Evolutionary conservation across 2,888 invertebrate species (phyloP).

Genomic region (Tricholauxania praeusta): DNA sequence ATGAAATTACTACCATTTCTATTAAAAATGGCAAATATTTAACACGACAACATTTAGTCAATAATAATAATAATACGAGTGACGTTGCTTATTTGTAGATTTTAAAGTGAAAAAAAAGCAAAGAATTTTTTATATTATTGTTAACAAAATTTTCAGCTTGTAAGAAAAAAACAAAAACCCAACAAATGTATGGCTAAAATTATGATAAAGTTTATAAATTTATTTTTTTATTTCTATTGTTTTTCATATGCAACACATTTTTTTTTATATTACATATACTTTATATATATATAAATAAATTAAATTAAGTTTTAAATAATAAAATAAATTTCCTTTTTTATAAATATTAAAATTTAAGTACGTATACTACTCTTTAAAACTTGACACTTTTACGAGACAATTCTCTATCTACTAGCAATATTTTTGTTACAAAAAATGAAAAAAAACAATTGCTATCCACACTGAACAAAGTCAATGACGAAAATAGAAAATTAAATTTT

Average conservation of each 20-base stretch:
- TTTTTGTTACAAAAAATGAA: too few relatives aligned
- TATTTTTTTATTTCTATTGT: too few relatives aligned
- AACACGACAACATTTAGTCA: neutral
- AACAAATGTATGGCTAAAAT: neutral
- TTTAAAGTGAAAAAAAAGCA: conserved; percentile 20
- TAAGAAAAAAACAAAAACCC: conserved; percentile 23
- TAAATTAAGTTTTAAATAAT: too few relatives aligned
- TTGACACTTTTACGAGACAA: too few relatives aligned
- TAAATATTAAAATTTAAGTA: neutral
- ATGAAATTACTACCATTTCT: neutral
- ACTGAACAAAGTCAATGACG: too few relatives aligned
- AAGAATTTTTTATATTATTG: neutral
- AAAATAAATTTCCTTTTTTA: neutral
- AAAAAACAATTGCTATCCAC: too few relatives aligned
- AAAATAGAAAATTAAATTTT: too few relatives aligned
- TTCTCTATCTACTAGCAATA: too few relatives aligned
- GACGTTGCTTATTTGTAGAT: conserved; percentile 23
- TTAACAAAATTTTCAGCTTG: conserved; percentile 20
- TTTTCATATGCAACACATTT: too few relatives aligned
- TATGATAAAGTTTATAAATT: neutral
- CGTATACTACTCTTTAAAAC: too few relatives aligned
- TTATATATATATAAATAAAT: too few relatives aligned
- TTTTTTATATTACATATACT: too few relatives aligned
- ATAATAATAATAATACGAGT: neutral
- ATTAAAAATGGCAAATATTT: conserved; percentile 17